Evolutionary conservation across 1,140 invertebrate species (phyloP), one percentile per base, ranked within the genome.

Genomic region (Tetragnatha versicolor): DNA sequence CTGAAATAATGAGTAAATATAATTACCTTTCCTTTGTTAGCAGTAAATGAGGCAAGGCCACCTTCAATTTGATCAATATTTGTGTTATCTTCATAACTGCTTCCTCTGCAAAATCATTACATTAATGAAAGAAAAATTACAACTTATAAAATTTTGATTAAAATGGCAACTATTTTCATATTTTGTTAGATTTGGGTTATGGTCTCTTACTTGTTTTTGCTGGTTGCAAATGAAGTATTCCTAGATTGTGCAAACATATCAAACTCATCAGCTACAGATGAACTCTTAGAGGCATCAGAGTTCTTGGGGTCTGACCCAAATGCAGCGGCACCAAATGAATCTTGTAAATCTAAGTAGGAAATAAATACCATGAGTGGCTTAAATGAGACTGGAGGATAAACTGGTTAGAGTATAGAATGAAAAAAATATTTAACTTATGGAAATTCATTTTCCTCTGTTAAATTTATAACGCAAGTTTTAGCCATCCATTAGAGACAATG

Each of bases 231-330:
- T 25, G 89, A 90, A 37, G 90, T 88, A 73, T 91, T 93, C 82
- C 94, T 88, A 3, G 93, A 94, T 84, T 96, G 94, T 53, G 94
- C 94, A 88, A 97, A 93, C 90, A 94, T 93, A 85, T 96, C 94
- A 87, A 97, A 97, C 82, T 96, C 94, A 78, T 88, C 89, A 69
- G 85, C 31, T 37, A 61, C 60, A n/a, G 76, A 47, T 17, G 45
- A 29, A 20, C 68, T 75, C 25, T 70, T 66, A 55, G 72, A 9
- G 35, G 29, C 51, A 69, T 68, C 35, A 42, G 77, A 63, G 25
- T n/a, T 63, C 39, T 27, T 51, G 63, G 20, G 35, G 65, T 47
- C 49, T 25, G 53, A 37, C n/a, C 53, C 55, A 49, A 70, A 37
- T 20, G 69, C 53, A 60, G 29, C 47, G 42, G 63, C 3, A 51